Base-by-base conservation (phyloP, 2,888 invertebrate species). In the Blastobasis lacticolella region DNA sequence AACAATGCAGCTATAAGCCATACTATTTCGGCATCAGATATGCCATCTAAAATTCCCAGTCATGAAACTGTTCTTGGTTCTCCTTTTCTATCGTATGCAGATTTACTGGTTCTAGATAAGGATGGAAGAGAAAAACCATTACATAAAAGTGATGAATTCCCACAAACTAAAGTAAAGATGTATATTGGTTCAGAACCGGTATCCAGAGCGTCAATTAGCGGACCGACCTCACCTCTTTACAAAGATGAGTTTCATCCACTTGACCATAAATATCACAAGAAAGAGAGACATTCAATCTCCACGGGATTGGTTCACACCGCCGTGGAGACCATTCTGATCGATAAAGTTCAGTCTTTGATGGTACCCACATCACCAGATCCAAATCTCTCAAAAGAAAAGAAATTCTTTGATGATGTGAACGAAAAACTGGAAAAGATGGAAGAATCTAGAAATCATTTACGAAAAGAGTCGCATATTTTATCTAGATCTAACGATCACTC, bases 271-370 rank as follows among this genome's bases (percentile, higher is more conserved):
- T 58, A 58, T 4, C 58, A 60, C 44, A 73, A 66, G 56, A 78
- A 67, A 61, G 78, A 74, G 40, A 78, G 73, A 58, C 57, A 67
- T 40, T 58, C 68, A 36, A 61, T 81, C 1, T 70, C 82, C 0
- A 71, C 78, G 1, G 82, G 89, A 6, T 60, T 90, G 47, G 64
- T 90, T 46, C 87, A 88, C 50, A 89, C 89, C 23, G 91, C 90
- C 36, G 87, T 90, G 78, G 88, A 89, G 65, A 90, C 90, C 45
- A 90, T 90, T 53, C 75, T 90, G 7, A 81, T 90, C 56, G 90
- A 91, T 57, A 89, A 83, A 72, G 88, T 90, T 1, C 88, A 86
- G 49, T 75, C 78, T 43, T 58, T 87, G 44, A 71, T 88, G 50
- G 63, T 86, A 57, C 83, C 86, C 1, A 71, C 86, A 37, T 78